Evolutionary conservation across 2,888 invertebrate species (phyloP), one percentile per base, ranked within the genome.

Genomic region (Harmothoe impar): DNA sequence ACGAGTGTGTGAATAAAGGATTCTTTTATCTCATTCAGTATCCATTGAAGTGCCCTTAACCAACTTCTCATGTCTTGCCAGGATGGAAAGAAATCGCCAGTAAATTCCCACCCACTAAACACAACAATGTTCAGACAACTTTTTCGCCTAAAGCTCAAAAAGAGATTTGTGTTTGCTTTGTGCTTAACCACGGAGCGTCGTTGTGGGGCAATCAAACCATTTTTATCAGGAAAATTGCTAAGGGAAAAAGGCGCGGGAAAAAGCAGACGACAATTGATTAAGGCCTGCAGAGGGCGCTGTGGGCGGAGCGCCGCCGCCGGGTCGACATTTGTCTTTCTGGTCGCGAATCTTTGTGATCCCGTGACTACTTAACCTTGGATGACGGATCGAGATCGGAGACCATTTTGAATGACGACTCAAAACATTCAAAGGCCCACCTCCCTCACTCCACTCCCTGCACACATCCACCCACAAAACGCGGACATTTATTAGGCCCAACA

Each of bases 331-430:
- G 35, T 81, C 81, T 81, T 77, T 29, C 77, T 31, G 25, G 77
- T 31, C 15, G 35, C 35, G 81, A 1, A 35, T 81, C 81, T 81
- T 81, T 81, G 81, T 81, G 81, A 81, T 81, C 81, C 43, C 52
- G 29, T 86, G 54, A 86, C 86, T 86, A 54, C 86, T 86, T 86
- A 86, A 54, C 86, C 86, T 86, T 86, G 56, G 54, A 86, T 86
- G 86, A 86, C 86, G n/a, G 56, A 86, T 86, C 86, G 33, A 33
- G 81, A 17, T 81, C 35, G 81, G 81, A 23, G 35, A 81, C 35
- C 35, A 81, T 35, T 81, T 81, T 81, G 81, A 43, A 43, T 31
- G 77, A 17, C 20, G 29, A 31, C 77, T 77, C 31, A 77, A 77
- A 62, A 62, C 62, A 20, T 62, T n/a, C 62, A n/a, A 62, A 62